These are phyloP conservation scores for Gibbula magus DNA, from an alignment of 2,888 invertebrate genomes.

Conservation along the genomic window DNA sequence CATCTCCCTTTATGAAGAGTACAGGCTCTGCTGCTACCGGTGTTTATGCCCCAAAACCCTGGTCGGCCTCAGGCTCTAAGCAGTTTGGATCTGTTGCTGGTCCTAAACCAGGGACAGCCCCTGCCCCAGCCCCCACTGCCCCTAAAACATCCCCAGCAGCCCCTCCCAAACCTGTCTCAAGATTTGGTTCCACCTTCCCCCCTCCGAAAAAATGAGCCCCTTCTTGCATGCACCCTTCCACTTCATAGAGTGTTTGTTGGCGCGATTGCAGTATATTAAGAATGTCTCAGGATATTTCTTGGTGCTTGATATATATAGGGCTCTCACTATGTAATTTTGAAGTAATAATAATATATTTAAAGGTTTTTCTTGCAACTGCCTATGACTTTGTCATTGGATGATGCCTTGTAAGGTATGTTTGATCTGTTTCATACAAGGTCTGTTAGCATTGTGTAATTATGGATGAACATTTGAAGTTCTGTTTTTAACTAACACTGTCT, in stretches of 20 bases:
- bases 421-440: background rate
- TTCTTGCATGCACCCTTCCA: too few relatives aligned
- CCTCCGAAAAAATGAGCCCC: conserved; percentile 18
- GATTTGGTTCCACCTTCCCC: conserved; percentile 19
- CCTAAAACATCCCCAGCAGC: conserved; percentile 25
- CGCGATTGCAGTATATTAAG: background rate
- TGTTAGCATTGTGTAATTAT: conserved; percentile 3
- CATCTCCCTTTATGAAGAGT: background rate
- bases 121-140: background rate
- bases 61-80: conserved; percentile 5
- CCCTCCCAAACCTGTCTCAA: background rate
- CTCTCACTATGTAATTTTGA: background rate
- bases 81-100: conserved; percentile 13
- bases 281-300: background rate
- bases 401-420: background rate
- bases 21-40: background rate
- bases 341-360: background rate
- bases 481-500: too few relatives aligned
- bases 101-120: conserved; percentile 15
- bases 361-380: background rate
- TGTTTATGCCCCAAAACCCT: background rate
- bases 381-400: background rate
- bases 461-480: background rate
- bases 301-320: conserved; percentile 8
- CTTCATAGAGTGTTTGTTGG: background rate